phyloP scores from a whole-genome alignment of 2,888 invertebrate species.

The Crioceris asparagi region DNA sequence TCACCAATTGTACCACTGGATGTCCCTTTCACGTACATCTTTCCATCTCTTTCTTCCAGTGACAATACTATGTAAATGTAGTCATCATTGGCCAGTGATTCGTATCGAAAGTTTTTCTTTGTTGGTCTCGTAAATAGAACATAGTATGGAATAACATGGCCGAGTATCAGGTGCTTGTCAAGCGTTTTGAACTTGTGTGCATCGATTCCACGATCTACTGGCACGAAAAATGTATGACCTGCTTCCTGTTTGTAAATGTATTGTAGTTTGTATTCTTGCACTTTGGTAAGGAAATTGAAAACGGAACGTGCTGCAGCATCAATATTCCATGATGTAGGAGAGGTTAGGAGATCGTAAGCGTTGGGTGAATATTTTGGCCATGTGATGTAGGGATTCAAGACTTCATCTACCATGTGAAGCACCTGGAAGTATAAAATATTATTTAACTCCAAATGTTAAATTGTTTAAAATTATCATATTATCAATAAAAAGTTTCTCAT shows the following conservation, averaged over 20 bases:
- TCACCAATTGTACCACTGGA: slow-evolving; percentile 50
- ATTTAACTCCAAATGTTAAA: not conserved
- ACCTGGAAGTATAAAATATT: slow-evolving; percentile 44
- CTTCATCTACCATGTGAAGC: slow-evolving; percentile 75
- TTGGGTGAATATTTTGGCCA: slow-evolving; percentile 52
- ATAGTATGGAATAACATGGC: slow-evolving; percentile 74
- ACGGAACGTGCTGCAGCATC: slow-evolving; percentile 17
- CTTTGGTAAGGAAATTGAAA: slow-evolving; percentile 54
- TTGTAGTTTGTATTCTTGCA: slow-evolving; percentile 51
- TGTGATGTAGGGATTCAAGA: slow-evolving; percentile 62
- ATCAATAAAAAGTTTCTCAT: no score
- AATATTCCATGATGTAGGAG: slow-evolving; percentile 37
- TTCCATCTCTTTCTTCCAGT: slow-evolving; percentile 56
- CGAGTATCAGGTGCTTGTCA: slow-evolving; percentile 71
- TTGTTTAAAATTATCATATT: no score
- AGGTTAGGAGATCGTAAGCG: slow-evolving; percentile 63
- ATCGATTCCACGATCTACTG: slow-evolving; percentile 77
- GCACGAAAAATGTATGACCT: slow-evolving; percentile 77
- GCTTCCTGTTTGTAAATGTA: slow-evolving; percentile 62
- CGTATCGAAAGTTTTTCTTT: slow-evolving; percentile 56
- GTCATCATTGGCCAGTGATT: slow-evolving; percentile 69
- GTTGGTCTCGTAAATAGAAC: slow-evolving; percentile 79
- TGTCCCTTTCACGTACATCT: slow-evolving; percentile 60
- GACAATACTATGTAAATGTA: slow-evolving; percentile 70
- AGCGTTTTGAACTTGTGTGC: slow-evolving; percentile 48